Evolutionary conservation across 2,888 invertebrate species (phyloP).

Genomic region (Luperina nickerlii): DNA sequence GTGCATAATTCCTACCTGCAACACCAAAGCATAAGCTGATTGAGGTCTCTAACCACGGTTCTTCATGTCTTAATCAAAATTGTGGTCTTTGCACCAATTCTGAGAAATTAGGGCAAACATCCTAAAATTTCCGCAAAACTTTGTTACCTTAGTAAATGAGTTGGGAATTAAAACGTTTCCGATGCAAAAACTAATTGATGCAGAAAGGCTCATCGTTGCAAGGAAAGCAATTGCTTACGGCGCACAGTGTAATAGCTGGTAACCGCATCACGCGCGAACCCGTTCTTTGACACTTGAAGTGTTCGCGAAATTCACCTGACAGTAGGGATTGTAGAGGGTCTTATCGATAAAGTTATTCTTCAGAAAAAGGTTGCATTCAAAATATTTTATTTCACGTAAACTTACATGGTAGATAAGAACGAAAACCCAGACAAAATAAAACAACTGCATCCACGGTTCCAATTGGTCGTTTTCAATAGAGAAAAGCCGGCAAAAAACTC

Average conservation of each 20-base stretch:
- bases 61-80: constrained; percentile 46
- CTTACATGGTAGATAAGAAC: neutral
- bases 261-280: constrained; percentile 80
- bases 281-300: constrained; percentile 83
- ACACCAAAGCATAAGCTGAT: constrained; percentile 14
- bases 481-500: neutral
- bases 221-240: constrained; percentile 81
- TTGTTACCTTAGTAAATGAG: constrained; percentile 38
- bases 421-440: neutral
- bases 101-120: constrained; percentile 38
- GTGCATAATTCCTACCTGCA: constrained; percentile 25
- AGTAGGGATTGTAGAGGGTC: constrained; percentile 62
- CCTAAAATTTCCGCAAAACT: constrained; percentile 46
- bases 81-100: constrained; percentile 39
- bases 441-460: neutral
- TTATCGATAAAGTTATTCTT: constrained; percentile 50
- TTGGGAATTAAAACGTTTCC: constrained; percentile 62
- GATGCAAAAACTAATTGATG: constrained; percentile 78
- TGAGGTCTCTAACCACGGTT: constrained; percentile 24
- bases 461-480: neutral
- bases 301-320: constrained; percentile 76
- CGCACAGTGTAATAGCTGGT: constrained; percentile 77
- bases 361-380: neutral
- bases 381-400: neutral
- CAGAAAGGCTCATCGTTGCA: constrained; percentile 70